Evolutionary conservation across 2,888 invertebrate genomes (phyloP).

Genomic region (Xylota sylvarum): DNA sequence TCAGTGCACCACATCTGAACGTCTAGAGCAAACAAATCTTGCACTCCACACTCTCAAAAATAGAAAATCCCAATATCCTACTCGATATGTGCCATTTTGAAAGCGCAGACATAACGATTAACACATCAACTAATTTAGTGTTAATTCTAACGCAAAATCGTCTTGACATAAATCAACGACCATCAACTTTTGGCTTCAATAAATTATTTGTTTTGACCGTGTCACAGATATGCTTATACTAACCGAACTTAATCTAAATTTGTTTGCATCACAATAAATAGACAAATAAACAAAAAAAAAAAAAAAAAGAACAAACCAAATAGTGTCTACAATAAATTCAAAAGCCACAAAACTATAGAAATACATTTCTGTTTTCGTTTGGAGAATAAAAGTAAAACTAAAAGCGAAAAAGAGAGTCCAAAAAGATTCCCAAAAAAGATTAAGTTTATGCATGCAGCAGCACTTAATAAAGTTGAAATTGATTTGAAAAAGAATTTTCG

Average conservation of each 20-base stretch:
- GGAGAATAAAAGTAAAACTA: slow-evolving; percentile 40
- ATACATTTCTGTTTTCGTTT: background rate
- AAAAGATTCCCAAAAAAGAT: too few relatives aligned
- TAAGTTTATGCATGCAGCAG: slow-evolving; percentile 32
- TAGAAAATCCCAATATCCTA: background rate
- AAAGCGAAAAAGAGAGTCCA: slow-evolving; percentile 27
- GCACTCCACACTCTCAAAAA: background rate
- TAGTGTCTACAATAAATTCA: background rate
- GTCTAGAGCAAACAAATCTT: too few relatives aligned
- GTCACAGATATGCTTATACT: slow-evolving; percentile 9
- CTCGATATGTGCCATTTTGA: background rate
- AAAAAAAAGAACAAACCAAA: slow-evolving; percentile 17
- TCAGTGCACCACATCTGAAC: too few relatives aligned
- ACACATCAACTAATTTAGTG: background rate
- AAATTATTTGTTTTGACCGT: background rate
- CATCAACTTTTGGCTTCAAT: background rate
- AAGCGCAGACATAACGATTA: background rate
- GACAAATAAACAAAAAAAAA: slow-evolving; percentile 21
- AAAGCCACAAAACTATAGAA: slow-evolving; percentile 36
- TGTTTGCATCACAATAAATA: slow-evolving; percentile 56
- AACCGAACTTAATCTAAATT: background rate
- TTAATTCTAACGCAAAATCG: background rate
- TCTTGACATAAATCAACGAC: background rate
- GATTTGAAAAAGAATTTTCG: slow-evolving; percentile 35
- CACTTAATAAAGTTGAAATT: slow-evolving; percentile 24